phyloP scores from a whole-genome alignment of 1,140 invertebrate species.

The Drosophila mojavensis region DNA sequence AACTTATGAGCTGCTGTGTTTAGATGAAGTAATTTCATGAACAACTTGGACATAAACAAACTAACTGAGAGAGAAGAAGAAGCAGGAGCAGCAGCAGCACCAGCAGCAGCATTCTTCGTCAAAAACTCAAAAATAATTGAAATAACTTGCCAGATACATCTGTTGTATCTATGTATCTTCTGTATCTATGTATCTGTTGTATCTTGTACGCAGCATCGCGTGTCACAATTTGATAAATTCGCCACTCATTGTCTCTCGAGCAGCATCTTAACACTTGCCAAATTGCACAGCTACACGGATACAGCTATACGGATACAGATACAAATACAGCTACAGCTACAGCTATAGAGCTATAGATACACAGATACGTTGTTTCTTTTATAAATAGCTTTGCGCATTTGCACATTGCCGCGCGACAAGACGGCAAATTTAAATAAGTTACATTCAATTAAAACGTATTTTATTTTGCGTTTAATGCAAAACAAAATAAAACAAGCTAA shows the following conservation, averaged over 20 bases:
- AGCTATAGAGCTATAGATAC: too few relatives aligned
- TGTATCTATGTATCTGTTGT: slow-evolving; percentile 5
- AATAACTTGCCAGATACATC: slow-evolving; percentile 66
- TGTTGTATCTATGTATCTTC: slow-evolving; percentile 5
- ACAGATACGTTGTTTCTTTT: slow-evolving; percentile 42
- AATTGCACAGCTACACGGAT: slow-evolving; percentile 28
- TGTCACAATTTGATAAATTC: slow-evolving; percentile 77
- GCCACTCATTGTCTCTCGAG: slow-evolving; percentile 60
- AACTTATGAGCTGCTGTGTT: slow-evolving; percentile 52
- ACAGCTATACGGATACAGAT: slow-evolving; percentile 16
- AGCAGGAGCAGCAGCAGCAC: slow-evolving; percentile 36
- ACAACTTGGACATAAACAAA: slow-evolving; percentile 35
- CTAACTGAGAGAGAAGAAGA: slow-evolving; percentile 4
- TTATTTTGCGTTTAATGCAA: slow-evolving; percentile 64
- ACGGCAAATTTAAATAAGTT: slow-evolving; percentile 45
- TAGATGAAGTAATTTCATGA: slow-evolving; percentile 44
- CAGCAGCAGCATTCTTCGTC: slow-evolving; percentile 50
- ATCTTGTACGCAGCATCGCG: slow-evolving; percentile 39
- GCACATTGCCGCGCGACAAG: slow-evolving; percentile 35
- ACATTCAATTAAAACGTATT: slow-evolving; percentile 80
- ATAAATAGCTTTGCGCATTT: slow-evolving; percentile 74
- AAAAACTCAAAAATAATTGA: slow-evolving; percentile 69
- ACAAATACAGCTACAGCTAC: too few relatives aligned
- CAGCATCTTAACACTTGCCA: slow-evolving; percentile 56
- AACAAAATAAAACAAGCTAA: slow-evolving; percentile 16